These are phyloP conservation scores for Lampropteryx suffumata DNA, from an alignment of 2,888 invertebrate species.

Conservation along the genomic window DNA sequence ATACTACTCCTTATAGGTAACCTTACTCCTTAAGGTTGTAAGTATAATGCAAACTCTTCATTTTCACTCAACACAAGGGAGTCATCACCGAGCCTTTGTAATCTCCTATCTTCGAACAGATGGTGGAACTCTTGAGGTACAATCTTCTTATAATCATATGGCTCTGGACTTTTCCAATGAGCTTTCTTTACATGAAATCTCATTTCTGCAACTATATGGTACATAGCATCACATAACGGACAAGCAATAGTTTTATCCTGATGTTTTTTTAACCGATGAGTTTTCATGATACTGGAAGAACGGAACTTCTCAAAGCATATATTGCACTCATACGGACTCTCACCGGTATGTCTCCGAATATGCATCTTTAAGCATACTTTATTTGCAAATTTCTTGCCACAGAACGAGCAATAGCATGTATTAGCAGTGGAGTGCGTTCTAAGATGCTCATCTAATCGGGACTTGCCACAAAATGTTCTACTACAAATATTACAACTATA, in stretches of 20 bases:
- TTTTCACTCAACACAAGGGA: neutral
- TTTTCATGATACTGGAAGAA: conserved; percentile 52
- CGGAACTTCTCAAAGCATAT: conserved; percentile 50
- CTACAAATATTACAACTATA: conserved; percentile 27
- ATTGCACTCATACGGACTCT: conserved; percentile 51
- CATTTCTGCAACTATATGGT: conserved; percentile 49
- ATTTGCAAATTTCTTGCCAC: conserved; percentile 50
- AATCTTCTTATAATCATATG: conserved; percentile 46
- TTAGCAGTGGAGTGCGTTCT: conserved; percentile 40
- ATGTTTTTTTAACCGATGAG: conserved; percentile 50
- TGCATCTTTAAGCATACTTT: conserved; percentile 53
- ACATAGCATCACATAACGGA: conserved; percentile 51
- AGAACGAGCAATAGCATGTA: conserved; percentile 41
- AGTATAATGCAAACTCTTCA: neutral
- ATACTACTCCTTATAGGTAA: too few species aligned
- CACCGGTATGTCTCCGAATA: conserved; percentile 50
- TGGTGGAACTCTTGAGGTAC: conserved; percentile 40
- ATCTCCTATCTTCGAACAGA: conserved; percentile 28
- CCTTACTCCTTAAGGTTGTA: too few species aligned
- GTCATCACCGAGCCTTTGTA: conserved; percentile 19
- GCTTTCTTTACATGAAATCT: conserved; percentile 52
- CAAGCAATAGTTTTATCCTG: conserved; percentile 47
- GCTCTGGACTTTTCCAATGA: conserved; percentile 52
- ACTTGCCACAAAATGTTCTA: conserved; percentile 39
- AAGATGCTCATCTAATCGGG: conserved; percentile 44